These are phyloP conservation scores for Zootoca vivipara DNA, from an alignment of 2,113 vertebrate species.

Conservation along the genomic window DNA sequence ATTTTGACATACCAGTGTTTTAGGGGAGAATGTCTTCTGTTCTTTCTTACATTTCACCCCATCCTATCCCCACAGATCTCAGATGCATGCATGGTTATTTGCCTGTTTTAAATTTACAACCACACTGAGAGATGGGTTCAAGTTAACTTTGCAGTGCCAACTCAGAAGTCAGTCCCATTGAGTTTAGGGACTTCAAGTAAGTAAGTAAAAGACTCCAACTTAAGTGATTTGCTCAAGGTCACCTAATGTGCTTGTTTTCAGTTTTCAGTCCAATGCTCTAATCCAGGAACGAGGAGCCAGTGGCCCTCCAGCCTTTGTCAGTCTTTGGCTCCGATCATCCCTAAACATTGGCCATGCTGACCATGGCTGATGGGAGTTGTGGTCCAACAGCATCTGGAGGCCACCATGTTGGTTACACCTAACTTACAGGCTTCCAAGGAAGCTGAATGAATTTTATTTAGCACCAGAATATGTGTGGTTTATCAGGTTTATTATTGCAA, in stretches of 20 bases:
- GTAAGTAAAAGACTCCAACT: neutral
- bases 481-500: constrained; percentile 2
- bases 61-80: neutral
- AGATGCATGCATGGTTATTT: neutral
- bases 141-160: too few relatives aligned
- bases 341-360: too few relatives aligned
- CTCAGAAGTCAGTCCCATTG: neutral
- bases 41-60: neutral
- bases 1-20: neutral
- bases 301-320: too few relatives aligned
- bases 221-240: neutral
- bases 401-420: neutral
- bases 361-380: neutral
- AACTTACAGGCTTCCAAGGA: neutral
- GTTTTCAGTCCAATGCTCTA: neutral
- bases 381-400: neutral
- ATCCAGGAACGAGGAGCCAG: too few relatives aligned
- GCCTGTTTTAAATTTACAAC: neutral
- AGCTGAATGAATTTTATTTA: neutral
- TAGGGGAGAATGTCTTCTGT: neutral
- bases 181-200: neutral
- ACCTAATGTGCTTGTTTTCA: neutral
- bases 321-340: too few relatives aligned
- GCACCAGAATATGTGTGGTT: neutral
- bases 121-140: neutral